Conservation (phyloP, 2,113 vertebrate genomes). For the Pterocles burchelli region DNA sequence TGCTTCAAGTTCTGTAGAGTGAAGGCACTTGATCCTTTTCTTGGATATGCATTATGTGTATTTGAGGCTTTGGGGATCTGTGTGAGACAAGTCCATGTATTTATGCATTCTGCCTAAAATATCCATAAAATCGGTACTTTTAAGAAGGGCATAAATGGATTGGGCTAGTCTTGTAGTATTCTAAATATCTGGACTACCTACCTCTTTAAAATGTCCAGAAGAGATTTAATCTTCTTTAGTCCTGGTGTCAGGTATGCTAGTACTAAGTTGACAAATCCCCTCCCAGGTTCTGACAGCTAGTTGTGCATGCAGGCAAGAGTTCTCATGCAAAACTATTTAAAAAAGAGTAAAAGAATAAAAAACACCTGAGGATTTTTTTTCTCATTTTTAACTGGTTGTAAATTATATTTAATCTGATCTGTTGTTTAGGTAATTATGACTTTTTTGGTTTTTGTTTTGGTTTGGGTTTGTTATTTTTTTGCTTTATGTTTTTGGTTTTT, state of each 20-base stretch:
- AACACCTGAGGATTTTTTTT: not conserved
- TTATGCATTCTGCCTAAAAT: not conserved
- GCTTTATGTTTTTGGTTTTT: too few relatives aligned
- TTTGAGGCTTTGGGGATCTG: not conserved
- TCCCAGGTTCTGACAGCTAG: not conserved
- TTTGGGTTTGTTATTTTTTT: too few relatives aligned
- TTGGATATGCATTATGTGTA: not conserved
- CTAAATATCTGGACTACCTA: not conserved
- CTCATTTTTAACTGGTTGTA: not conserved
- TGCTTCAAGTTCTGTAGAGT: not conserved
- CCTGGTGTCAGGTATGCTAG: not conserved
- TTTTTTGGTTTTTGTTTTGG: not conserved
- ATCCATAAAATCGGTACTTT: not conserved
- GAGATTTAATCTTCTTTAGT: not conserved
- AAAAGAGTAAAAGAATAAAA: not conserved
- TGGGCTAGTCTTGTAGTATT: not conserved
- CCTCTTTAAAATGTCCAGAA: not conserved
- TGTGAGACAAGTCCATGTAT: not conserved
- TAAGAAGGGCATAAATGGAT: not conserved
- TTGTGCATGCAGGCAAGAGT: not conserved
- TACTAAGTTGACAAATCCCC: not conserved
- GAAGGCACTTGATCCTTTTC: not conserved
- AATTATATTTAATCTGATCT: not conserved
- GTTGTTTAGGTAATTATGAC: not conserved
- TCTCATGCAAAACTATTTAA: not conserved